Evolutionary conservation across 2,113 vertebrate species (phyloP).

Genomic region (Embiotoca jacksoni): DNA sequence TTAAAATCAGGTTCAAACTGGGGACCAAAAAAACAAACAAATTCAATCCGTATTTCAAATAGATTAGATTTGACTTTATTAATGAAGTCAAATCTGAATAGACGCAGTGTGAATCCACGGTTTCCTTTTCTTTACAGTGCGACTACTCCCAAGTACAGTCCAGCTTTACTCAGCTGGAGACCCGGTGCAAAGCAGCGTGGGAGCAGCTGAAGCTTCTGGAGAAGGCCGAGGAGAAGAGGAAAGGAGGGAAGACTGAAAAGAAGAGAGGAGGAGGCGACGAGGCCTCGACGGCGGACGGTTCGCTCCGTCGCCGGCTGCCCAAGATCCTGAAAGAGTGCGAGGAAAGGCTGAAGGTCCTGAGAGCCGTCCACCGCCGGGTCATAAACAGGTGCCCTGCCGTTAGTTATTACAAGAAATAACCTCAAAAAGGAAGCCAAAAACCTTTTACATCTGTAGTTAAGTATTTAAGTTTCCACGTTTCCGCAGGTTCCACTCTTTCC

Average conservation of each 20-base stretch:
- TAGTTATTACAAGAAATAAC: not conserved
- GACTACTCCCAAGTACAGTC: slow-evolving; percentile 80
- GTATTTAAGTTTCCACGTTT: too few species aligned
- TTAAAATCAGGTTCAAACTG: not conserved
- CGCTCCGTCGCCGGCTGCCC: slow-evolving; percentile 67
- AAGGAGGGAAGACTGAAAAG: slow-evolving; percentile 54
- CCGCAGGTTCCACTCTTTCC: slow-evolving; percentile 85
- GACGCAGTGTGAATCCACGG: not conserved
- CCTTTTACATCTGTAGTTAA: too few species aligned
- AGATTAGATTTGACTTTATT: not conserved
- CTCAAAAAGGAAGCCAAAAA: not conserved
- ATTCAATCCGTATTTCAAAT: not conserved
- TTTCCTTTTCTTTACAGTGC: slow-evolving; percentile 53
- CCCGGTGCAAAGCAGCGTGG: slow-evolving; percentile 82
- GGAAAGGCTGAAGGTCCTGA: slow-evolving; percentile 82
- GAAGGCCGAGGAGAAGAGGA: slow-evolving; percentile 65
- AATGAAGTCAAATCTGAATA: too few species aligned
- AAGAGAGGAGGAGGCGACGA: slow-evolving; percentile 39
- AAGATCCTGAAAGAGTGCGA: slow-evolving; percentile 82
- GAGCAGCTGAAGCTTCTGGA: slow-evolving; percentile 81
- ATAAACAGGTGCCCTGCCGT: slow-evolving; percentile 76
- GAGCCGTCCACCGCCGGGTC: slow-evolving; percentile 83
- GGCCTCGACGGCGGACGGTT: slow-evolving; percentile 6
- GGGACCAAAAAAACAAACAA: not conserved
- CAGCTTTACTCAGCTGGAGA: slow-evolving; percentile 76